Conservation (phyloP, 2,797 vertebrate species). For the Hemibagrus guttatus region DNA sequence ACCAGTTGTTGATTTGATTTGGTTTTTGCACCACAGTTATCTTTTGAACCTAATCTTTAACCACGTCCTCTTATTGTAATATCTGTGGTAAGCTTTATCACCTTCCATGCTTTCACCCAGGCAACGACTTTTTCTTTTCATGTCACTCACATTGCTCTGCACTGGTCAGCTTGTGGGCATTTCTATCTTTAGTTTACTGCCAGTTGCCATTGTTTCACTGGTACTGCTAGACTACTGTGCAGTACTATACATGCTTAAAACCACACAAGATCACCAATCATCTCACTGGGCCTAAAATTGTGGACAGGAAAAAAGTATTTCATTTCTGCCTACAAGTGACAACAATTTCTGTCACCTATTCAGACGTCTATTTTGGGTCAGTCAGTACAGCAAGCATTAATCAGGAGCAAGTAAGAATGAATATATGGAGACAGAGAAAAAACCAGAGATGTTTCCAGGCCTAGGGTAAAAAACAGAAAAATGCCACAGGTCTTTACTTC, state of each 20-base stretch:
- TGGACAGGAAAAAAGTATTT: background rate
- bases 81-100: background rate
- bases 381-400: background rate
- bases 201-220: constrained; percentile 1
- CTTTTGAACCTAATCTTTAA: background rate
- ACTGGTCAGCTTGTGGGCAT: background rate
- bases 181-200: constrained; percentile 3
- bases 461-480: background rate
- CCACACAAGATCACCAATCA: background rate
- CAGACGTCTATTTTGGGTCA: background rate
- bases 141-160: background rate
- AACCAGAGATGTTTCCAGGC: background rate
- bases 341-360: background rate
- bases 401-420: background rate
- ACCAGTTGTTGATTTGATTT: background rate
- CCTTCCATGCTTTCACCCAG: background rate
- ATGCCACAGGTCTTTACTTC: background rate
- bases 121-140: background rate
- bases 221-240: background rate
- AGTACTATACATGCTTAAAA: background rate
- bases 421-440: background rate
- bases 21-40: background rate
- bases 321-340: background rate
- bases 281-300: background rate
- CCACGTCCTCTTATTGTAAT: background rate